A percentile compares a stretch with the other conserved stretches of the same genome.
phyloP scores from a whole-genome alignment of 2,797 vertebrate genomes.

The Aulostomus chinensis region DNA sequence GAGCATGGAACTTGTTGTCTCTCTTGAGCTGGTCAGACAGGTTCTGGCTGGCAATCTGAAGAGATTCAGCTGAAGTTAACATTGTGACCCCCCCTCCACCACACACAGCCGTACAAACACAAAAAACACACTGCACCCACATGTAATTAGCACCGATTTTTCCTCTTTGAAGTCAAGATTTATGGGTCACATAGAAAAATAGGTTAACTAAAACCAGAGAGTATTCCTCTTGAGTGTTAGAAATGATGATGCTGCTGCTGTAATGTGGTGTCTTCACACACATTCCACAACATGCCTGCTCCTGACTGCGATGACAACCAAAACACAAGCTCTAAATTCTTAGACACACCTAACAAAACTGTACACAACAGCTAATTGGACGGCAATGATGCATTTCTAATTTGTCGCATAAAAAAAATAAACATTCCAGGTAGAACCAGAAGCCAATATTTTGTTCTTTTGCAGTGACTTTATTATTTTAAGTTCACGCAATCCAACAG shows the following conservation, averaged over 20 bases:
- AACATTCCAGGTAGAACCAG: background rate
- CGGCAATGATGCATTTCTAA: background rate
- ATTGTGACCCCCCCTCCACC: background rate
- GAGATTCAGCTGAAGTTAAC: no score
- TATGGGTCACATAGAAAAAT: constrained; percentile 14
- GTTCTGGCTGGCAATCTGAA: constrained; percentile 52
- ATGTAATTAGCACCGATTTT: background rate
- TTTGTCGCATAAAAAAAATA: background rate
- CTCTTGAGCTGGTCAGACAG: constrained; percentile 56
- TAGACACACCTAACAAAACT: constrained; percentile 40
- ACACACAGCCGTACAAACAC: background rate
- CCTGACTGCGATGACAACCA: constrained; percentile 57
- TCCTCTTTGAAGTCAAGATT: constrained; percentile 9
- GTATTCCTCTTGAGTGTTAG: constrained; percentile 9
- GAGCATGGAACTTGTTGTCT: no score
- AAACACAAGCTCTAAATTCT: constrained; percentile 21
- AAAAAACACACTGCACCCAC: background rate
- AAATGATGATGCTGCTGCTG: constrained; percentile 16
- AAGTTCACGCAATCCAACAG: constrained; percentile 12
- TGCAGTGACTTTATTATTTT: constrained; percentile 16
- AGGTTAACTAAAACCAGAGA: constrained; percentile 14
- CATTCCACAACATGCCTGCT: constrained; percentile 77
- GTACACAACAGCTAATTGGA: background rate
- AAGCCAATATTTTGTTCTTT: background rate
- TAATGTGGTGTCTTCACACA: constrained; percentile 29